Percentiles rank a stretch among this genome's conserved stretches.
Conservation (phyloP, 30 jellyfish, hydroid and myxozoan genomes). For the Cassiopea xamachana region DNA sequence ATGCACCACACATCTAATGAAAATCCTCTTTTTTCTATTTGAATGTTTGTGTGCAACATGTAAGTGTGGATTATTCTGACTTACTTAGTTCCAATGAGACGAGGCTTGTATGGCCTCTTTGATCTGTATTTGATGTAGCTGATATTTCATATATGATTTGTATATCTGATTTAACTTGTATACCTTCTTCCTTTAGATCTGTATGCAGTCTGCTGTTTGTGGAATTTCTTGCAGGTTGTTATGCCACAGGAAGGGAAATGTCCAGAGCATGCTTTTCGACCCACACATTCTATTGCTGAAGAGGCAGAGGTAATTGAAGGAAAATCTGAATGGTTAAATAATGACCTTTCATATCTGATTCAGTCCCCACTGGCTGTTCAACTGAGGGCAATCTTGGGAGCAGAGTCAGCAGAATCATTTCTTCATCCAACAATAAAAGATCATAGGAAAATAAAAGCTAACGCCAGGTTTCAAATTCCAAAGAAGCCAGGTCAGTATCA, state of each 20-base stretch:
- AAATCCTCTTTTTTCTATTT: no score
- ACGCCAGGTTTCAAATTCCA: conserved; percentile 31
- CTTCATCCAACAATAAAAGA: conserved; percentile 78
- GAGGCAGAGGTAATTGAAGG: conserved; percentile 16
- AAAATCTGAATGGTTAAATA: conserved; percentile 61
- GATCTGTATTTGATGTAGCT: no score
- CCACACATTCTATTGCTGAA: conserved; percentile 14
- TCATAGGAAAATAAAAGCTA: conserved; percentile 37
- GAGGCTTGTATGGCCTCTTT: no score
- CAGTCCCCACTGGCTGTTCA: conserved; percentile 73
- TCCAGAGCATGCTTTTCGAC: conserved; percentile 3
- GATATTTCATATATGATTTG: no score
- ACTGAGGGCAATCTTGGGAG: conserved; percentile 54
- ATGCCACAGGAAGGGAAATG: conserved; percentile 38
- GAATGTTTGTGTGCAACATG: no score
- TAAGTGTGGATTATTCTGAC: no score
- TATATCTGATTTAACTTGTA: no score
- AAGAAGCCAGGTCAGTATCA: conserved; percentile 41
- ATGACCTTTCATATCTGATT: conserved; percentile 42
- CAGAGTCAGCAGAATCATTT: conserved; percentile 62
- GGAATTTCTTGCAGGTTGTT: background rate
- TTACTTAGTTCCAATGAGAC: no score
- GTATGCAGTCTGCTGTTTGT: background rate
- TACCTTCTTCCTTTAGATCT: no score
- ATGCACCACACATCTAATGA: no score